Conservation (phyloP, 1,140 invertebrate species). For the Eupeodes corollae region DNA sequence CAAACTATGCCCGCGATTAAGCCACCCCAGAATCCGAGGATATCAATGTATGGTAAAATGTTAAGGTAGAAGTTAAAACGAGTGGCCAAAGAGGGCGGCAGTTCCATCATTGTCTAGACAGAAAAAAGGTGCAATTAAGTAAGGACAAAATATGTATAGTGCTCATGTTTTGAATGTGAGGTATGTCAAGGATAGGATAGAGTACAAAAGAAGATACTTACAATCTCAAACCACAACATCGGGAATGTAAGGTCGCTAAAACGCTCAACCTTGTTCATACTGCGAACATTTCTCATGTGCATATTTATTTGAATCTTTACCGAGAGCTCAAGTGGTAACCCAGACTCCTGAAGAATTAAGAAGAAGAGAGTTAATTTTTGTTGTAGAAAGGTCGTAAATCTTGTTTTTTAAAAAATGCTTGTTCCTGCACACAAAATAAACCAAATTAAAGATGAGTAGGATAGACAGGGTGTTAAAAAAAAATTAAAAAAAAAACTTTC, state of each 20-base stretch:
- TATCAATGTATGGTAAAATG: slow-evolving; percentile 49
- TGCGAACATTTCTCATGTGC: slow-evolving; percentile 53
- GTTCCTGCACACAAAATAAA: neutral
- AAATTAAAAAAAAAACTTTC: too few species aligned
- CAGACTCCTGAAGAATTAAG: slow-evolving; percentile 46
- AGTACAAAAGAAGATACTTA: too few species aligned
- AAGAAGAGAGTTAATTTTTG: slow-evolving; percentile 3
- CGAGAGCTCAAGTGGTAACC: slow-evolving; percentile 58
- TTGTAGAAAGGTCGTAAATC: neutral
- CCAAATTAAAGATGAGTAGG: neutral
- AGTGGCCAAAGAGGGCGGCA: slow-evolving; percentile 47
- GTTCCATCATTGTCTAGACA: slow-evolving; percentile 50
- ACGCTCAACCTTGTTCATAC: slow-evolving; percentile 46
- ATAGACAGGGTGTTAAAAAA: neutral
- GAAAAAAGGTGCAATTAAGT: neutral
- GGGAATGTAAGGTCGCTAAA: slow-evolving; percentile 61
- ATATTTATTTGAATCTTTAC: slow-evolving; percentile 76
- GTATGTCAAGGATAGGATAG: too few species aligned
- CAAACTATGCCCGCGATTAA: slow-evolving; percentile 45
- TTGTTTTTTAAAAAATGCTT: neutral
- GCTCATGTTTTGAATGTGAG: too few species aligned
- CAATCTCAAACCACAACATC: slow-evolving; percentile 73
- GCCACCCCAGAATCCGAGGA: slow-evolving; percentile 45
- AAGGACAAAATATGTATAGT: too few species aligned
- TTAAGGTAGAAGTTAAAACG: slow-evolving; percentile 64